These are phyloP conservation scores for Mizuhopecten yessoensis DNA, from an alignment of 1,140 invertebrate species.

Conservation along the genomic window DNA sequence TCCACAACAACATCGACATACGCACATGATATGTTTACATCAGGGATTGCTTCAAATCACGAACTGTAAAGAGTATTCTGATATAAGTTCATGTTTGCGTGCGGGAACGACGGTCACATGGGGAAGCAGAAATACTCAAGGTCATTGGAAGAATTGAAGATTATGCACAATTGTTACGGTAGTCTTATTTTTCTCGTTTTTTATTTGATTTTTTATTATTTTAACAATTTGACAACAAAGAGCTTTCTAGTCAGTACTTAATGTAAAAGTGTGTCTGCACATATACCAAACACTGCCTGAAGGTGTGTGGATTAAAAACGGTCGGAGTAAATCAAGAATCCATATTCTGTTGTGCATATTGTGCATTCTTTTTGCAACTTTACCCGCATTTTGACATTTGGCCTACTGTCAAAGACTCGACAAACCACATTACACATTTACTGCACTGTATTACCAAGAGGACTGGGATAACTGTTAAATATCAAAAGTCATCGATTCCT, in stretches of 20 bases:
- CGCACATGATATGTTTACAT: background rate
- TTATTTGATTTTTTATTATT: no score
- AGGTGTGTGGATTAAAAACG: no score
- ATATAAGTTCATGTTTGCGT: background rate
- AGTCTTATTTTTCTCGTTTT: no score
- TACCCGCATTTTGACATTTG: background rate
- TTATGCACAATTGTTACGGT: no score
- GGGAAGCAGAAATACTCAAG: background rate
- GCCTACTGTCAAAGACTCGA: background rate
- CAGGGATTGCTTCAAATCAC: background rate
- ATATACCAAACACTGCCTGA: background rate
- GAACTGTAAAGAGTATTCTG: background rate
- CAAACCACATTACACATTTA: no score
- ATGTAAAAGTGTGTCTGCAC: background rate
- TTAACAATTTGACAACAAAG: no score
- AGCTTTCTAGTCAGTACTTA: background rate
- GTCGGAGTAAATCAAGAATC: no score
- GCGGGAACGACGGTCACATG: background rate
- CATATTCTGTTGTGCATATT: no score
- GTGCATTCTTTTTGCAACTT: no score
- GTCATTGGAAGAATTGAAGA: background rate
- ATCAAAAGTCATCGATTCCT: no score
- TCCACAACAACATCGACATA: background rate
- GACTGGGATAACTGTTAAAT: no score
- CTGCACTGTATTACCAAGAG: no score